A percentile compares a stretch with the other conserved stretches of the same genome.
Evolutionary conservation across 2,888 invertebrate species (phyloP).

Genomic region (Aelia acuminata): DNA sequence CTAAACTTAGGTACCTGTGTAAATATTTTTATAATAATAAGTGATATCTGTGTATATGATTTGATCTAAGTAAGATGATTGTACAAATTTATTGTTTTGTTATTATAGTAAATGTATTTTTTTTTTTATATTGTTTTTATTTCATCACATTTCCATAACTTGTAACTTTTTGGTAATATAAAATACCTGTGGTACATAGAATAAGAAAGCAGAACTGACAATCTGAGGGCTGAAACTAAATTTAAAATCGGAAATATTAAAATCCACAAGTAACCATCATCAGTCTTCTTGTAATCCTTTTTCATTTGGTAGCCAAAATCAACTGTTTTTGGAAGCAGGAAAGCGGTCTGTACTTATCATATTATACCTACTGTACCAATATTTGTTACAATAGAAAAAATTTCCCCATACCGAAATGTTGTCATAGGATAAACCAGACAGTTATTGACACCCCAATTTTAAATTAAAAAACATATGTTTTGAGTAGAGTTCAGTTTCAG

Average conservation of each 20-base stretch:
- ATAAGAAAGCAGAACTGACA: not conserved
- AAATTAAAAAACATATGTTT: too few species aligned
- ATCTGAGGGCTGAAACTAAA: not conserved
- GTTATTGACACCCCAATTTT: too few species aligned
- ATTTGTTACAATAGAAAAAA: too few species aligned
- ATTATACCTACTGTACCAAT: too few species aligned
- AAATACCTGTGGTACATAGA: not conserved
- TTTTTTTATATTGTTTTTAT: not conserved
- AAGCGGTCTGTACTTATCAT: too few species aligned
- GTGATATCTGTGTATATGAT: conserved; percentile 16
- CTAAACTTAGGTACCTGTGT: conserved; percentile 57
- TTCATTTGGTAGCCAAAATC: too few species aligned
- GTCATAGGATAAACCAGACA: too few species aligned
- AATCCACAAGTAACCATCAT: too few species aligned
- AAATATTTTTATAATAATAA: conserved; percentile 51
- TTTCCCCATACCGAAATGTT: too few species aligned
- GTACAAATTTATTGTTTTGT: conserved; percentile 46
- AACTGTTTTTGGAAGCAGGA: too few species aligned
- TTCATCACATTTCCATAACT: not conserved
- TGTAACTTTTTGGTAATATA: not conserved
- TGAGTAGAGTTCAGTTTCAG: too few species aligned
- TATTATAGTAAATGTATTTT: conserved; percentile 30
- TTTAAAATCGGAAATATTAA: not conserved
- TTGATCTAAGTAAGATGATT: conserved; percentile 8
- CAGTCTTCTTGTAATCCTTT: too few species aligned